phyloP scores from a whole-genome alignment of 1,140 invertebrate genomes.

The Drosophila ohnishii region DNA sequence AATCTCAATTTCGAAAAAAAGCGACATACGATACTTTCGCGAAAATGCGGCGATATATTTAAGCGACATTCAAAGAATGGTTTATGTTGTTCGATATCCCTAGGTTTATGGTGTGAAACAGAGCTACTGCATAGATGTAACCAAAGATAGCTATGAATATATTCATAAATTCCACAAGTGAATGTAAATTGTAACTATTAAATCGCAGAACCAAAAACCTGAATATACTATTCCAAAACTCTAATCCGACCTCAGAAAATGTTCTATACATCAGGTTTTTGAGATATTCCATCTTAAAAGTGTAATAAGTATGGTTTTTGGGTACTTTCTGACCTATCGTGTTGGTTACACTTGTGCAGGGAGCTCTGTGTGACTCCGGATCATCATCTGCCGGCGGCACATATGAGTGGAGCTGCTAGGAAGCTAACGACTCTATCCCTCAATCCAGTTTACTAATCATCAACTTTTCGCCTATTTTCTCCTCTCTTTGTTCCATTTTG shows the following conservation, averaged over 20 bases:
- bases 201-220: too few species aligned
- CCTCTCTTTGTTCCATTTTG: constrained; percentile 6
- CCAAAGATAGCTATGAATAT: neutral
- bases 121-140: constrained; percentile 5
- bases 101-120: constrained; percentile 12
- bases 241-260: too few species aligned
- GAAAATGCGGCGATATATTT: too few species aligned
- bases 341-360: constrained; percentile 18
- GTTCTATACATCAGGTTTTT: too few species aligned
- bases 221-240: too few species aligned
- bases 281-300: too few species aligned
- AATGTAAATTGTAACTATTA: too few species aligned
- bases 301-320: too few species aligned
- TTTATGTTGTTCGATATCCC: constrained; percentile 23
- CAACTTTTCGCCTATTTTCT: neutral
- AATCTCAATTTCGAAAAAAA: too few species aligned
- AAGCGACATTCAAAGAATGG: constrained; percentile 23
- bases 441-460: neutral
- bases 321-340: too few species aligned
- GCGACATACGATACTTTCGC: too few species aligned
- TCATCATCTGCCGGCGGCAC: neutral
- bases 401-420: neutral
- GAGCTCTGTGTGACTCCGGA: neutral
- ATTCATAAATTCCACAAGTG: neutral
- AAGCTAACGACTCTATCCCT: neutral